Evolutionary conservation across 2,888 invertebrate genomes (phyloP).

Genomic region (Euzophera pinguis): DNA sequence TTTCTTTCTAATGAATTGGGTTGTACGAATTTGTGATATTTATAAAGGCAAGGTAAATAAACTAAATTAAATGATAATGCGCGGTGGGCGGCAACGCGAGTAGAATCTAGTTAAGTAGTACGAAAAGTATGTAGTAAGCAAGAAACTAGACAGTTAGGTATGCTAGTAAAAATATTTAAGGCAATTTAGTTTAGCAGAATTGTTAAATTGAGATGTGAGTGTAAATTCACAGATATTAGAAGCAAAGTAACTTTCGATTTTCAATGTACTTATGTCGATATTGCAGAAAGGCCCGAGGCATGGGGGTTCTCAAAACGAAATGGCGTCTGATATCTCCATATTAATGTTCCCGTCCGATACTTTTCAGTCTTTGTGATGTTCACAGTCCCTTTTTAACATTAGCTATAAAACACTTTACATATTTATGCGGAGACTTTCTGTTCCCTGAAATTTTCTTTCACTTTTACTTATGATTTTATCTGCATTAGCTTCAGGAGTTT

Average conservation of each 20-base stretch:
- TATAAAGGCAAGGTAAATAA: no score
- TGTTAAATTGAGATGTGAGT: background rate
- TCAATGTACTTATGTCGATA: conserved; percentile 7
- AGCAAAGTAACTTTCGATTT: background rate
- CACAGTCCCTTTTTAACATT: conserved; percentile 12
- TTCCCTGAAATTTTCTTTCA: background rate
- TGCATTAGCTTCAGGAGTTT: no score
- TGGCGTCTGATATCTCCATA: conserved; percentile 27
- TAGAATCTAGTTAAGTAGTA: no score
- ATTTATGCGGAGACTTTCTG: background rate
- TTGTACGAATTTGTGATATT: no score
- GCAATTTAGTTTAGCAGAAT: no score
- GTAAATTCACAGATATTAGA: background rate
- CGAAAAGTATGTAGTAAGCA: no score
- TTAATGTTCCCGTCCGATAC: conserved; percentile 26
- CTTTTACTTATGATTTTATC: background rate
- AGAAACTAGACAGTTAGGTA: no score
- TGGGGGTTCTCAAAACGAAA: conserved; percentile 32
- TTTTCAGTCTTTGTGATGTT: conserved; percentile 8
- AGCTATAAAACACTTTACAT: conserved; percentile 11
- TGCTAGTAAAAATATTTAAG: no score
- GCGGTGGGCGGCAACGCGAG: no score
- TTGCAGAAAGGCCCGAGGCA: conserved; percentile 34
- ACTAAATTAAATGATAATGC: no score
- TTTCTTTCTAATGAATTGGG: no score